phyloP scores from a whole-genome alignment of 2,113 vertebrate genomes.

The Barnardius zonarius region DNA sequence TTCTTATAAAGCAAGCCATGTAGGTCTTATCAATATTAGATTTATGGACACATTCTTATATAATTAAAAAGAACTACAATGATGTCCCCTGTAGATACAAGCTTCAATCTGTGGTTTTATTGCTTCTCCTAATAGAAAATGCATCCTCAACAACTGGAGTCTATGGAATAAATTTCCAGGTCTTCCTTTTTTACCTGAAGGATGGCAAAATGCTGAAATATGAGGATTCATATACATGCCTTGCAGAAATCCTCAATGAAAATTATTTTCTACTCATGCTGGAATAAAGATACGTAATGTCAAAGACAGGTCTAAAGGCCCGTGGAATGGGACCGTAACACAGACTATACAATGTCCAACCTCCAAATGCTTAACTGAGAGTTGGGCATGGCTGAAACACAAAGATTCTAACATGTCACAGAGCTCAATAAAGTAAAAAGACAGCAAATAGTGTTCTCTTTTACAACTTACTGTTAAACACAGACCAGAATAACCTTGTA shows the following conservation, averaged over 20 bases:
- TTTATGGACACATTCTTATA: not conserved
- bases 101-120: not conserved
- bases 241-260: not conserved
- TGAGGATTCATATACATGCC: fast-evolving
- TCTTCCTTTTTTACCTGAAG: not conserved
- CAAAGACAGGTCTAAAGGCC: not conserved
- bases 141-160: not conserved
- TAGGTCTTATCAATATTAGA: not conserved
- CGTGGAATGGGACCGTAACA: not conserved
- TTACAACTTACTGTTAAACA: not conserved
- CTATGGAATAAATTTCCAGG: not conserved
- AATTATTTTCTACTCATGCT: not conserved
- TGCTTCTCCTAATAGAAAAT: not conserved
- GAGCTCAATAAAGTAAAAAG: not conserved
- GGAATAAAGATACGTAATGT: not conserved
- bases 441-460: not conserved
- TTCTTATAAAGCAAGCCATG: not conserved
- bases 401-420: not conserved
- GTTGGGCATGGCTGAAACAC: not conserved
- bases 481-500: not conserved
- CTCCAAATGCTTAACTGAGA: not conserved
- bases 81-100: not conserved
- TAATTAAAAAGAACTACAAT: not conserved
- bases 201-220: not conserved
- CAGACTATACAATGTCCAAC: not conserved